Conservation (phyloP, 2,797 vertebrate genomes). For the Platyrinchus mystaceus region DNA sequence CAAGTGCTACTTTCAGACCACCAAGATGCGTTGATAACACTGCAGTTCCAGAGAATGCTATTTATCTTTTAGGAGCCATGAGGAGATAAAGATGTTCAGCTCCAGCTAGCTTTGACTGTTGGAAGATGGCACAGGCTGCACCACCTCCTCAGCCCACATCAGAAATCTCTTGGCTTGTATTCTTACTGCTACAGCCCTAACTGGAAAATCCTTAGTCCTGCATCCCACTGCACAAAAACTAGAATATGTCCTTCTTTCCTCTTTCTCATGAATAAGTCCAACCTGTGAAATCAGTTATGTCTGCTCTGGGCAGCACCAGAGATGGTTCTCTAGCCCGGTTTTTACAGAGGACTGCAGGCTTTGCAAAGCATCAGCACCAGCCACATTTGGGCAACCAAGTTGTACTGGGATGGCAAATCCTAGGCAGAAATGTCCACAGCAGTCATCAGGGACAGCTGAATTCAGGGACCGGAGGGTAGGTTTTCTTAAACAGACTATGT, state of each 20-base stretch:
- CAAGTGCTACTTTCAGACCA: neutral
- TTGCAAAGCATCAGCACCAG: neutral
- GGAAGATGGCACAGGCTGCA: neutral
- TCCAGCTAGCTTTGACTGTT: neutral
- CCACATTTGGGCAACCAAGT: neutral
- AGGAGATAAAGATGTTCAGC: neutral
- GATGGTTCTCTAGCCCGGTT: neutral
- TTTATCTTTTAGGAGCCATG: neutral
- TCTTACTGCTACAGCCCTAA: neutral
- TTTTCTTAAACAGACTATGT: slow-evolving; percentile 30
- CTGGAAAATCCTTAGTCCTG: neutral
- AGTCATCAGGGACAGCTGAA: slow-evolving; percentile 4
- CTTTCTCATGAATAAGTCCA: neutral
- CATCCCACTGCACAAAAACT: neutral
- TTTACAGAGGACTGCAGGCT: neutral
- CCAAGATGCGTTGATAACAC: neutral
- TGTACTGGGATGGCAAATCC: neutral
- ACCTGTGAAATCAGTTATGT: neutral
- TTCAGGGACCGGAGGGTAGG: neutral
- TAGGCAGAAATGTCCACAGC: neutral
- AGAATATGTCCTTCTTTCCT: neutral
- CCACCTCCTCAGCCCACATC: neutral
- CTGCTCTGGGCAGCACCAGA: neutral
- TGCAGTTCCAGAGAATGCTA: neutral
- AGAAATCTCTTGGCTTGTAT: neutral